phyloP scores from a whole-genome alignment of 2,113 vertebrate species.

The Crotalus viridis region DNA sequence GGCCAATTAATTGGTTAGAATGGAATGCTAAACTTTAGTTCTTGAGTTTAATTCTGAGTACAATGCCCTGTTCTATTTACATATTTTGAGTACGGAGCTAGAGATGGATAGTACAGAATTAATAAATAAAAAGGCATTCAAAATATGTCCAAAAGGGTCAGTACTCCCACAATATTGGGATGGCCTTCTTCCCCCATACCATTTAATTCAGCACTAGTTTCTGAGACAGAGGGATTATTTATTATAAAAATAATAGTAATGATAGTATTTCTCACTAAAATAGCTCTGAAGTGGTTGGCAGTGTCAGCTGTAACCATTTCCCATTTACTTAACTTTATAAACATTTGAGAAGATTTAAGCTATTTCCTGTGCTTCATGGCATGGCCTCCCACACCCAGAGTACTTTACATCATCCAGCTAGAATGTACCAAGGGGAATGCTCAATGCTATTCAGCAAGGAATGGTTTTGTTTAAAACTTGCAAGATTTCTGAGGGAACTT shows the following conservation, averaged over 20 bases:
- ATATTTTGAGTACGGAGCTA: neutral
- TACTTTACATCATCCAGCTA: conserved; percentile 75
- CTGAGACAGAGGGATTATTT: conserved; percentile 42
- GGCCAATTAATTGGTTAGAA: neutral
- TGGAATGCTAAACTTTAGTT: neutral
- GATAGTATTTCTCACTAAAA: conserved; percentile 61
- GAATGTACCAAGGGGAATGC: conserved; percentile 71
- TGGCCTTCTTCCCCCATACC: neutral
- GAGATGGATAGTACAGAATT: neutral
- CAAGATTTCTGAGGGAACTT: conserved; percentile 31
- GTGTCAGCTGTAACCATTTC: conserved; percentile 62
- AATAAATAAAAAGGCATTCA: neutral
- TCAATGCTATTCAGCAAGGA: conserved; percentile 60
- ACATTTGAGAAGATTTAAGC: conserved; percentile 73
- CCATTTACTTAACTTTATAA: conserved; percentile 74
- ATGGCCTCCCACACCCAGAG: conserved; percentile 72
- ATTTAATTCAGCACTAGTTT: conserved; percentile 33
- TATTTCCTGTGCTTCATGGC: conserved; percentile 78
- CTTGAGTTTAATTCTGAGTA: neutral
- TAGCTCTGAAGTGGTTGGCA: conserved; percentile 64
- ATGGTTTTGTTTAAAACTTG: conserved; percentile 61
- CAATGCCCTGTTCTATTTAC: neutral
- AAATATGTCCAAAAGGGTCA: neutral
- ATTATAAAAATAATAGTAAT: conserved; percentile 30
- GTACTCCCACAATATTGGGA: neutral